phyloP scores from a whole-genome alignment of 2,113 vertebrate genomes.

The Chaenogobius annularis region DNA sequence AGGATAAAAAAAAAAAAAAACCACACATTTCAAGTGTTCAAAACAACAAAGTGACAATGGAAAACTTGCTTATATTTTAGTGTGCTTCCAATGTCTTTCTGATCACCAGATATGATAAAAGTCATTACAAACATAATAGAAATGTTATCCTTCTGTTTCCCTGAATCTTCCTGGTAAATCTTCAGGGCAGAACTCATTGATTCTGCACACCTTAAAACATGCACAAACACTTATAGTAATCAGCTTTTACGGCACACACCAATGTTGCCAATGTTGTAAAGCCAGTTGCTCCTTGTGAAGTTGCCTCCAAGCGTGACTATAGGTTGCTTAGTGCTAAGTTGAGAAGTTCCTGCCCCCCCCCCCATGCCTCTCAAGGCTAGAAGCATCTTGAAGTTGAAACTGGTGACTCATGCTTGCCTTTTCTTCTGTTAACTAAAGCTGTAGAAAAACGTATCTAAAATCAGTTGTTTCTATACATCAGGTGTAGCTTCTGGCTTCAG shows the following conservation, averaged over 20 bases:
- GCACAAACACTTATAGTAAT: not conserved
- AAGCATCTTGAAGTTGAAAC: not conserved
- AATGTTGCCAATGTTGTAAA: not conserved
- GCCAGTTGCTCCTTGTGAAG: not conserved
- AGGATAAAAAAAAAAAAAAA: too few species aligned
- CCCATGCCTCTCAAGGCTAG: not conserved
- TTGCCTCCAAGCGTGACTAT: not conserved
- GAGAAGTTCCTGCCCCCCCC: not conserved
- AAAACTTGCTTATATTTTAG: too few species aligned
- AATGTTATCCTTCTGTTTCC: constrained; percentile 34
- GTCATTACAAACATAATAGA: not conserved
- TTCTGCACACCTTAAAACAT: not conserved
- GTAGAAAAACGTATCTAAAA: not conserved
- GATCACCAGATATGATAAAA: not conserved
- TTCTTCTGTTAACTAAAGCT: not conserved
- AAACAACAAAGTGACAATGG: too few species aligned
- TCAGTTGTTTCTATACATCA: not conserved
- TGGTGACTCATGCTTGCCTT: not conserved
- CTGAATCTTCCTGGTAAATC: constrained; percentile 54
- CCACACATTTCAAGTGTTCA: too few species aligned
- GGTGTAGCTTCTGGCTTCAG: not conserved
- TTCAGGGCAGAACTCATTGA: constrained; percentile 9
- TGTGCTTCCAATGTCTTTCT: not conserved
- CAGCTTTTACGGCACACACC: not conserved
- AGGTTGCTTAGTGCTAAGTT: not conserved